Evolutionary conservation across 2,888 invertebrate genomes (phyloP).

Genomic region (Crepidodera aurea): DNA sequence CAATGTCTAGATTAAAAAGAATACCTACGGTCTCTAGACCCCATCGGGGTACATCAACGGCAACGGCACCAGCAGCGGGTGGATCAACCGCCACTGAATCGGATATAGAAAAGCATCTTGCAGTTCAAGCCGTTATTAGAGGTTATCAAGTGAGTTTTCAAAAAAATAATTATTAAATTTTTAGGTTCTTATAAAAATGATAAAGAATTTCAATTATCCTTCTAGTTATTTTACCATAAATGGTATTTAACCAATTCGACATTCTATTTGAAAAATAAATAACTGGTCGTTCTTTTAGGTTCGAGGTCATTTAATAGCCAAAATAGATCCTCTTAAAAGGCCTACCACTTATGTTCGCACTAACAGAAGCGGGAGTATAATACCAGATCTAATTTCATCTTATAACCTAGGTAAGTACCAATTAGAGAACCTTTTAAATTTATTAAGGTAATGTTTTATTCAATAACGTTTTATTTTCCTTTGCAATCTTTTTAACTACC

Average conservation of each 20-base stretch:
- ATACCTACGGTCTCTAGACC: neutral
- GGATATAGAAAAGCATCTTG: constrained; percentile 95
- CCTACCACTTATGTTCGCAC: constrained; percentile 61
- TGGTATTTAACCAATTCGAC: no score
- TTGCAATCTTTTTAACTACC: no score
- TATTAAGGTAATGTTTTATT: no score
- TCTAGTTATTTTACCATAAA: no score
- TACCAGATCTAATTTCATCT: constrained; percentile 11
- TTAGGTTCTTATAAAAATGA: no score
- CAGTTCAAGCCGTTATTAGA: constrained; percentile 96
- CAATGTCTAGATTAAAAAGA: neutral
- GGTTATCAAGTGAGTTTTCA: constrained; percentile 87
- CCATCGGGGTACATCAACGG: neutral
- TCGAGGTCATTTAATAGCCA: constrained; percentile 91
- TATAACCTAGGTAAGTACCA: constrained; percentile 54
- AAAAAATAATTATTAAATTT: no score
- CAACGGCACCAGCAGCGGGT: constrained; percentile 38
- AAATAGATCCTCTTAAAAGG: constrained; percentile 92
- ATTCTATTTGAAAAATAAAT: no score
- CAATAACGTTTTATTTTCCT: no score
- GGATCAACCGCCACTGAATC: constrained; percentile 70
- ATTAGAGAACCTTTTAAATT: no score
- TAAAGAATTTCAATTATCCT: no score
- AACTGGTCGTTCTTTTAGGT: no score
- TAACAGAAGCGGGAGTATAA: constrained; percentile 56